These are phyloP conservation scores for Enteromius anoplus DNA, from an alignment of 2,797 vertebrate species.

Conservation along the genomic window DNA sequence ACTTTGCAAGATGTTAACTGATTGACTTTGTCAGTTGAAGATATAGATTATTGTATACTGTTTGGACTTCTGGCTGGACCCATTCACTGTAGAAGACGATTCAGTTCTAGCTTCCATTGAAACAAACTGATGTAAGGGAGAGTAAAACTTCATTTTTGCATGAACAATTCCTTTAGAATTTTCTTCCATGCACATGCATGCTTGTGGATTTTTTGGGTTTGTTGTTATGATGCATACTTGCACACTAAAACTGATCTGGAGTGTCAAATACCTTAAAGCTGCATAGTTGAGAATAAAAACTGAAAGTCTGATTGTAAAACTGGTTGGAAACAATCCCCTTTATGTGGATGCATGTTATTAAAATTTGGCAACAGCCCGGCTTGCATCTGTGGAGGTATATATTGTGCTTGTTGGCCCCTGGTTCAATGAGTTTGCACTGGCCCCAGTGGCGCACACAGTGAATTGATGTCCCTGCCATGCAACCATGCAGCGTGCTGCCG, in stretches of 20 bases:
- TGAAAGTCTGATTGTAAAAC: slow-evolving; percentile 18
- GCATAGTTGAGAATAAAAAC: background rate
- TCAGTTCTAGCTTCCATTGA: background rate
- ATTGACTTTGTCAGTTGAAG: background rate
- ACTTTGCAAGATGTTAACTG: background rate
- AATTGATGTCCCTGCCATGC: slow-evolving; percentile 1
- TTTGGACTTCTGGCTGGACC: background rate
- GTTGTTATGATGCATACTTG: background rate
- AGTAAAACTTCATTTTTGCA: background rate
- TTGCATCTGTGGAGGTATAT: background rate
- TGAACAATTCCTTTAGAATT: background rate
- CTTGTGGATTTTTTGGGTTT: background rate
- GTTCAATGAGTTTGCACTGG: slow-evolving; percentile 35
- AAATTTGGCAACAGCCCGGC: background rate
- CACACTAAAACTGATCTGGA: background rate
- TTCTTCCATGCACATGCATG: background rate
- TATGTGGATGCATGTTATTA: background rate
- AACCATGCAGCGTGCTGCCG: slow-evolving; percentile 34
- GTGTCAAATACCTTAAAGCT: background rate
- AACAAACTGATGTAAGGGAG: background rate
- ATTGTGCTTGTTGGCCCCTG: slow-evolving; percentile 18
- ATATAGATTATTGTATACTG: background rate
- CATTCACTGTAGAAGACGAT: background rate
- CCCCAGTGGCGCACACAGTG: background rate
- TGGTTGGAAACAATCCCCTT: background rate